phyloP scores from a whole-genome alignment of 2,888 invertebrate species.

The Ennomos erosarius region DNA sequence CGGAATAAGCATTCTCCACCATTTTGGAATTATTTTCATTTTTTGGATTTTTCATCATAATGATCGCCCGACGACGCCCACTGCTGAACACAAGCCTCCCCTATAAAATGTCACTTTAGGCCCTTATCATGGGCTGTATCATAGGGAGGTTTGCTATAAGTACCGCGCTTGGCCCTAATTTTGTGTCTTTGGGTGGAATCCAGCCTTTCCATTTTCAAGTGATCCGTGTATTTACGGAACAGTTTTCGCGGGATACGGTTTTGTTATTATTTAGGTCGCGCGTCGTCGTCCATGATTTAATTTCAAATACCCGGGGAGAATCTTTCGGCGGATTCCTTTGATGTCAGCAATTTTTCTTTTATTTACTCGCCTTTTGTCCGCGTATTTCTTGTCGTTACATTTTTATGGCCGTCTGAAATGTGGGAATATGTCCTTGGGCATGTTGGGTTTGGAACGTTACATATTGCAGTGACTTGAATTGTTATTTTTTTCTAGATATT shows the following conservation, averaged over 20 bases:
- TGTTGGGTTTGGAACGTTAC: conserved; percentile 13
- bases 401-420: conserved; percentile 17
- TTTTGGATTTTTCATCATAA: too few species aligned
- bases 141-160: too few species aligned
- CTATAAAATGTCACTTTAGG: too few species aligned
- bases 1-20: too few species aligned
- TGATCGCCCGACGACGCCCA: too few species aligned
- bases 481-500: not conserved
- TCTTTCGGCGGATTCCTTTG: conserved; percentile 45
- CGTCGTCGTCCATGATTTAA: conserved; percentile 60
- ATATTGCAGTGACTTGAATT: not conserved
- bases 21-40: too few species aligned
- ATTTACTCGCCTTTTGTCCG: conserved; percentile 30
- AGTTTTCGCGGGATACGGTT: conserved; percentile 45
- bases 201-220: conserved; percentile 37
- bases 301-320: conserved; percentile 52
- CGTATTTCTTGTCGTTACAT: conserved; percentile 32
- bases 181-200: not conserved
- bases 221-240: conserved; percentile 37
- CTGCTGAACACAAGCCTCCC: too few species aligned
- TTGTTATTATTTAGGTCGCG: conserved; percentile 58
- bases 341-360: conserved; percentile 35
- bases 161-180: too few species aligned
- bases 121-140: too few species aligned
- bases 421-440: conserved; percentile 16